Conservation (phyloP, 2,113 vertebrate genomes). For the Columbina picui region DNA sequence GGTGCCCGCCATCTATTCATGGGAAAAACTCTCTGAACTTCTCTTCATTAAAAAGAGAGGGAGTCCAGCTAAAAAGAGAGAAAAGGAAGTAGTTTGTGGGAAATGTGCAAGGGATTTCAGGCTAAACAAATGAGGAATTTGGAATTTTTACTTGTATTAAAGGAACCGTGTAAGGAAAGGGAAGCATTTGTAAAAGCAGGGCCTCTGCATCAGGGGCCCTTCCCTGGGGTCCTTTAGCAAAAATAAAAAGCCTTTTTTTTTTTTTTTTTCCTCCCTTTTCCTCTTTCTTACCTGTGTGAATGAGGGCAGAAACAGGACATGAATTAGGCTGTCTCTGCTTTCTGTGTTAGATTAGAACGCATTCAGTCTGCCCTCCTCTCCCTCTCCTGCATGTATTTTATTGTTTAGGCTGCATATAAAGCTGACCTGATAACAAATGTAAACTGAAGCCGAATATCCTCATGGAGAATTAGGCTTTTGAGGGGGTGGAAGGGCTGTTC, state of each 20-base stretch:
- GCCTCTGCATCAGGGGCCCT: conserved; percentile 59
- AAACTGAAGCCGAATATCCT: conserved; percentile 12
- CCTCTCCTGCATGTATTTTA: neutral
- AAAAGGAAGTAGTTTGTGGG: conserved; percentile 89
- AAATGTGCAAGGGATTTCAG: conserved; percentile 84
- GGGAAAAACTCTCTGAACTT: conserved; percentile 86
- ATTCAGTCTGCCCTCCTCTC: neutral
- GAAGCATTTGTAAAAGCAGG: conserved; percentile 71
- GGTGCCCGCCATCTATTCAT: conserved; percentile 87
- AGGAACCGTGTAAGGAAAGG: conserved; percentile 70
- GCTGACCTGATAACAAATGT: conserved; percentile 24
- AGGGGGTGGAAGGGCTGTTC: neutral
- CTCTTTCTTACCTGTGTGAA: conserved; percentile 57
- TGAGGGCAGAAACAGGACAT: neutral
- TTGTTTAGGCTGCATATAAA: conserved; percentile 13
- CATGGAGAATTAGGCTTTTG: neutral
- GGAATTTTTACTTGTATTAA: conserved; percentile 80
- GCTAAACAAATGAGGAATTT: conserved; percentile 88
- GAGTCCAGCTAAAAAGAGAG: conserved; percentile 81
- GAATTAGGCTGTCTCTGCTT: conserved; percentile 25
- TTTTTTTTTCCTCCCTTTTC: neutral
- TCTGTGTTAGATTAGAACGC: conserved; percentile 2
- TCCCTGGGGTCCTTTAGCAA: conserved; percentile 59
- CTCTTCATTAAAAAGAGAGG: conserved; percentile 85
- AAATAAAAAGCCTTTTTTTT: conserved; percentile 16